Percentiles rank a stretch among this genome's conserved stretches.
Evolutionary conservation across 2,888 invertebrate genomes (phyloP).

Genomic region (Itoplectis maculator): DNA sequence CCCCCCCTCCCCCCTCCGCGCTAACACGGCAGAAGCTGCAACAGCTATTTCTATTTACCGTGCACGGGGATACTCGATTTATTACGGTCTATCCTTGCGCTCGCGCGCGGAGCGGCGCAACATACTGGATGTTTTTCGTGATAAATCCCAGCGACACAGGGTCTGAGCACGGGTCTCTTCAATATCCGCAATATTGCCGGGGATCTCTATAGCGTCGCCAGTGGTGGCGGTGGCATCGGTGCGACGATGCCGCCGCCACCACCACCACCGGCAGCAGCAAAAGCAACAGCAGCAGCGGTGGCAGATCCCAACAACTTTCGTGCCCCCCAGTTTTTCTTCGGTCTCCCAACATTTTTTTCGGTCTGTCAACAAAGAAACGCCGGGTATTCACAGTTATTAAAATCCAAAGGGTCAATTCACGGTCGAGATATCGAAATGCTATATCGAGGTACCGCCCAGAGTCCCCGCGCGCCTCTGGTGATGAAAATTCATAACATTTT

Average conservation of each 20-base stretch:
- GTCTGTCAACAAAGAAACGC: slow-evolving; percentile 21
- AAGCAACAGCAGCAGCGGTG: too few species aligned
- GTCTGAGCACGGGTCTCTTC: slow-evolving; percentile 50
- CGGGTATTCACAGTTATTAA: slow-evolving; percentile 7
- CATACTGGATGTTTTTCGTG: slow-evolving; percentile 66
- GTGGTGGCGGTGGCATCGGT: too few species aligned
- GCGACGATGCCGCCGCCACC: background rate
- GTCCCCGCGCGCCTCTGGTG: background rate
- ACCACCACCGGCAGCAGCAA: too few species aligned
- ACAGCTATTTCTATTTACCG: slow-evolving; percentile 66
- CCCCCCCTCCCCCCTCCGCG: too few species aligned
- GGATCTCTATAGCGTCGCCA: background rate
- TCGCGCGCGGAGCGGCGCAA: slow-evolving; percentile 12
- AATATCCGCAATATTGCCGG: slow-evolving; percentile 65
- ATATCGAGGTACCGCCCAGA: too few species aligned
- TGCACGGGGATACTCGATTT: slow-evolving; percentile 66
- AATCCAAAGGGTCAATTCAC: slow-evolving; percentile 26
- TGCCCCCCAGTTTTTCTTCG: background rate
- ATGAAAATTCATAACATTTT: background rate
- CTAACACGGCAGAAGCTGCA: slow-evolving; percentile 44
- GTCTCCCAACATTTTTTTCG: slow-evolving; percentile 20
- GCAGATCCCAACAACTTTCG: background rate
- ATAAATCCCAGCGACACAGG: slow-evolving; percentile 60
- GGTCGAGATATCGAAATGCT: slow-evolving; percentile 16
- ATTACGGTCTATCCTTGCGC: slow-evolving; percentile 61